These are phyloP conservation scores for Gymnogyps californianus DNA, from an alignment of 2,113 vertebrate genomes.

Conservation along the genomic window DNA sequence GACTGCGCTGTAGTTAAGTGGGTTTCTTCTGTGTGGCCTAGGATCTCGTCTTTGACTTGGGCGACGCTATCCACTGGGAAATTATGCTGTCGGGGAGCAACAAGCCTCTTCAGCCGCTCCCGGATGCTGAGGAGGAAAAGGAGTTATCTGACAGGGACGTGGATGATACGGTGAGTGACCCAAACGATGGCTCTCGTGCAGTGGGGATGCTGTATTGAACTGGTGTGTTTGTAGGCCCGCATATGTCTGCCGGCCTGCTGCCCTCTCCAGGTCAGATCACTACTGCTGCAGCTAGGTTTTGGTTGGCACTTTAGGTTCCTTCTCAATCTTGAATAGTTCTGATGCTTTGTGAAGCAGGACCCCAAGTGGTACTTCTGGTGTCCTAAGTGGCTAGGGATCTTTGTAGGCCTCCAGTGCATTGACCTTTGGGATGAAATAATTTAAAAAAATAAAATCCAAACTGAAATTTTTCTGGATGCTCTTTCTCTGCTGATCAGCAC, in stretches of 20 bases:
- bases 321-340: neutral
- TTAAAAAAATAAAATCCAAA: neutral
- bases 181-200: accelerated
- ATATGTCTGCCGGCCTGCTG: neutral
- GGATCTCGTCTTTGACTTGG: slow-evolving; percentile 85
- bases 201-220: neutral
- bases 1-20: neutral
- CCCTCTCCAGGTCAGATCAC: neutral
- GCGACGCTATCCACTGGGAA: slow-evolving; percentile 82
- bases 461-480: neutral
- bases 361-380: neutral
- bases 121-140: slow-evolving; percentile 20
- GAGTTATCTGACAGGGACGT: neutral
- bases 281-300: neutral
- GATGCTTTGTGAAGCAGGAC: neutral
- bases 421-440: neutral
- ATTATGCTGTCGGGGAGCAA: slow-evolving; percentile 67
- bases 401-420: neutral
- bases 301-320: neutral
- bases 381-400: neutral
- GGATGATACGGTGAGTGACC: slow-evolving; percentile 53
- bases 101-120: slow-evolving; percentile 4
- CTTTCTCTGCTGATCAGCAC: neutral
- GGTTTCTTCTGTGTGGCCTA: slow-evolving; percentile 39
- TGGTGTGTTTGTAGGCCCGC: accelerated